These are phyloP conservation scores for Choristoneura fumiferana DNA, from an alignment of 1,140 invertebrate species.

Conservation along the genomic window DNA sequence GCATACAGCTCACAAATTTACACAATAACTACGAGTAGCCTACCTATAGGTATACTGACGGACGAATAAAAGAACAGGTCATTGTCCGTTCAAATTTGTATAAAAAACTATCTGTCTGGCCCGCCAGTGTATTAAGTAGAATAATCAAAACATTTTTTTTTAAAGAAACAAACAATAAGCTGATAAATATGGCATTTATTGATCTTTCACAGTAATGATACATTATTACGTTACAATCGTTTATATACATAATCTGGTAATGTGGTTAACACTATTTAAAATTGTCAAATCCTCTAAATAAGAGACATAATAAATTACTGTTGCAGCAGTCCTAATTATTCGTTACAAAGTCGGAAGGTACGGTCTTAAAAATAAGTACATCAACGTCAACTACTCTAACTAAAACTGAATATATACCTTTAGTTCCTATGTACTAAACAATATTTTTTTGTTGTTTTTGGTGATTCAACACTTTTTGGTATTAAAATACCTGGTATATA, in stretches of 20 bases:
- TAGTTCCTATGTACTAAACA: conserved; percentile 2
- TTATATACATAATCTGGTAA: conserved; percentile 32
- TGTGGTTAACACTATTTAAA: conserved; percentile 30
- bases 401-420: conserved; percentile 13
- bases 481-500: conserved; percentile 19
- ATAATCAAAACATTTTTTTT: too few relatives aligned
- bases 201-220: conserved; percentile 1
- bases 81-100: too few relatives aligned
- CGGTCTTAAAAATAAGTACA: too few relatives aligned
- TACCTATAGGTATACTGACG: too few relatives aligned
- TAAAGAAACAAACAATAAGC: conserved; percentile 40
- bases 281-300: conserved; percentile 29
- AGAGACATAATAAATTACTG: conserved; percentile 35
- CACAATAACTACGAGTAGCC: too few relatives aligned
- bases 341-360: too few relatives aligned
- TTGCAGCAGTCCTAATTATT: not conserved
- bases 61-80: too few relatives aligned
- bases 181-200: conserved; percentile 64
- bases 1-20: too few relatives aligned
- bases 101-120: too few relatives aligned
- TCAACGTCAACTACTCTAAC: not conserved
- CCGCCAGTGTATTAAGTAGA: too few relatives aligned
- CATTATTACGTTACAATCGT: conserved; percentile 19
- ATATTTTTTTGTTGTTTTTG: conserved; percentile 17
- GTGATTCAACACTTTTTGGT: conserved; percentile 10